A percentile compares a stretch with the other conserved stretches of the same genome.
Conservation (phyloP, 2,888 invertebrate genomes). For the Thecophora atra region DNA sequence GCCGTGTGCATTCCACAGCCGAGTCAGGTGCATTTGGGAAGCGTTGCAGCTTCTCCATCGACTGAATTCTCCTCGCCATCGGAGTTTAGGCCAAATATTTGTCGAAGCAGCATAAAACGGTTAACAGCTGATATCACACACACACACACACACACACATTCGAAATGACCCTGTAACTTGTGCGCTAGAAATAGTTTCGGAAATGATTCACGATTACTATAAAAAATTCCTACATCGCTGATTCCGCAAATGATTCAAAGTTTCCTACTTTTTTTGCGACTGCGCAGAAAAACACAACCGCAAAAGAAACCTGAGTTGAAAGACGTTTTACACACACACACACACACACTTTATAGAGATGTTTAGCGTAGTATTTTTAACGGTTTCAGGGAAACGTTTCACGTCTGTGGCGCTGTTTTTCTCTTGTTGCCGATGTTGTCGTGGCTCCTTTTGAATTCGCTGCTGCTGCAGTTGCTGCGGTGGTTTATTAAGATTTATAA, state of each 20-base stretch:
- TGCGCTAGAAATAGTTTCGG: background rate
- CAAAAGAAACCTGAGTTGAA: slow-evolving; percentile 20
- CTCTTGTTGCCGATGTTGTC: slow-evolving; percentile 31
- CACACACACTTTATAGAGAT: slow-evolving; percentile 13
- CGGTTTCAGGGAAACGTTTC: slow-evolving; percentile 43
- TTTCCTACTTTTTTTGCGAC: slow-evolving; percentile 5
- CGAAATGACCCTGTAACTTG: background rate
- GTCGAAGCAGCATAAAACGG: background rate
- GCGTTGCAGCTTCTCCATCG: background rate
- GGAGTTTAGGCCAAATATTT: slow-evolving; percentile 10
- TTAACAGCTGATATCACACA: slow-evolving; percentile 2
- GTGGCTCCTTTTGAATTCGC: slow-evolving; percentile 9
- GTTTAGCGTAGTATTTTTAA: slow-evolving; percentile 43
- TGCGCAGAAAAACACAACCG: slow-evolving; percentile 12
- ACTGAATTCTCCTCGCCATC: slow-evolving; percentile 9
- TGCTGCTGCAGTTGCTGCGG: slow-evolving; percentile 30
- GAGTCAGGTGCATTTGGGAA: background rate
- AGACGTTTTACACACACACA: slow-evolving; percentile 2
- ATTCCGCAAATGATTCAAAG: slow-evolving; percentile 17
- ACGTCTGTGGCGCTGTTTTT: slow-evolving; percentile 18
- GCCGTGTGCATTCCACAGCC: background rate
- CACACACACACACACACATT: slow-evolving; percentile 6
- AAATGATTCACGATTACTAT: slow-evolving; percentile 25
- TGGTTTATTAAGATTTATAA: slow-evolving; percentile 50
- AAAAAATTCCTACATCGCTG: slow-evolving; percentile 1